Percentiles rank a stretch among this genome's conserved stretches.
These are phyloP conservation scores for Bradypodion pumilum DNA, from an alignment of 2,797 vertebrate species.

Conservation along the genomic window DNA sequence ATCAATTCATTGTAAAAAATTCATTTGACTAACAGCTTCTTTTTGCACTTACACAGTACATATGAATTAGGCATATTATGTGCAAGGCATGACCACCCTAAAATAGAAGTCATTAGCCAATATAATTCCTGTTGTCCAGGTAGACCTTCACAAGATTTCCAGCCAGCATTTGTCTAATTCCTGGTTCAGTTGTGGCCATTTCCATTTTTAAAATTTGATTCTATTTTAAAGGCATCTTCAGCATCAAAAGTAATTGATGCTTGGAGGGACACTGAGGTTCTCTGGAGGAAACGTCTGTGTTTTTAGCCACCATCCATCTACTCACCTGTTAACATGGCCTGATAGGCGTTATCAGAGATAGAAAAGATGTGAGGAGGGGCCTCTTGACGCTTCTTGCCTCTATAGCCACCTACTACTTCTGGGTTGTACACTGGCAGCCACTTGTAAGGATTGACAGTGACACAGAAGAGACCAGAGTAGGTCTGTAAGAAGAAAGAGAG, in stretches of 20 bases:
- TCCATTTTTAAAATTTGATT: not conserved
- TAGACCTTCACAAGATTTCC: no score
- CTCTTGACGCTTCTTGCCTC: conserved; percentile 80
- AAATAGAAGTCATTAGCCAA: no score
- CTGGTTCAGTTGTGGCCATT: not conserved
- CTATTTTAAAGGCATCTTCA: not conserved
- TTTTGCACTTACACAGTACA: no score
- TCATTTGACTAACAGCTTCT: no score
- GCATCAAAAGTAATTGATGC: not conserved
- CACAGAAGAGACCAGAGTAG: conserved; percentile 79
- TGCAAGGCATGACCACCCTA: not conserved
- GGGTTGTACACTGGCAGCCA: conserved; percentile 82
- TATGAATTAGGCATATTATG: not conserved
- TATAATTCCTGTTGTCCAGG: no score
- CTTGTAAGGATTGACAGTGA: conserved; percentile 81
- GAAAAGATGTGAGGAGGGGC: conserved; percentile 83
- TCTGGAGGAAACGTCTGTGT: not conserved
- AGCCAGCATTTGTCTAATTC: not conserved
- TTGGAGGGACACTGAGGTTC: not conserved
- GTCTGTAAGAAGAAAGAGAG: conserved; percentile 63
- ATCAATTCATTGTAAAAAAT: not conserved
- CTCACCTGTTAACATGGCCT: conserved; percentile 88
- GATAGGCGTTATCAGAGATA: conserved; percentile 84
- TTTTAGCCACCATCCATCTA: not conserved
- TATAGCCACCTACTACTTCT: conserved; percentile 76